A percentile compares a stretch with the other conserved stretches of the same genome.
Conservation (phyloP, 2,113 vertebrate species). For the Rhinopomastus cyanomelas region DNA sequence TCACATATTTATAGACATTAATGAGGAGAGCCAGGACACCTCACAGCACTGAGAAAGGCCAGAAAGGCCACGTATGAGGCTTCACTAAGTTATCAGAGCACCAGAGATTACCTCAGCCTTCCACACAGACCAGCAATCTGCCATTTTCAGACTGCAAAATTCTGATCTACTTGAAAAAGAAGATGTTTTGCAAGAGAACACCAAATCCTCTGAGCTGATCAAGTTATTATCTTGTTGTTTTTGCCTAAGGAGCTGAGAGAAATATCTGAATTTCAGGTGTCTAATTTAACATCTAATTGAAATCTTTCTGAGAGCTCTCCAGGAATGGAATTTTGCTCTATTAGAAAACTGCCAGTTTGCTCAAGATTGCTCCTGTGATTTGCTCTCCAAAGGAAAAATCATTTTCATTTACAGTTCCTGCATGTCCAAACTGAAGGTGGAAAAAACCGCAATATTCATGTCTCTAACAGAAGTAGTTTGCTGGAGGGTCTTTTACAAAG, state of each 20-base stretch:
- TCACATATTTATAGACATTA: no score
- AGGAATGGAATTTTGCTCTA: conserved; percentile 63
- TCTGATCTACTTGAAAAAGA: conserved; percentile 64
- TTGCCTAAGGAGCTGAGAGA: conserved; percentile 75
- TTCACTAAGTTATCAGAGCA: neutral
- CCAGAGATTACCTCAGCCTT: neutral
- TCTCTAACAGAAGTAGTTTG: conserved; percentile 62
- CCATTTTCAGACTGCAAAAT: conserved; percentile 43
- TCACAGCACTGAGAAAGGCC: no score
- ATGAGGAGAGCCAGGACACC: no score
- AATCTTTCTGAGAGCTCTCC: conserved; percentile 63
- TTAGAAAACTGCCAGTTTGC: conserved; percentile 66
- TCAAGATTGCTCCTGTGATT: conserved; percentile 70
- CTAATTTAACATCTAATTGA: conserved; percentile 79
- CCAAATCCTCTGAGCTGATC: conserved; percentile 57
- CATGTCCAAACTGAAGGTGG: conserved; percentile 58
- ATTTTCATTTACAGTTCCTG: conserved; percentile 61
- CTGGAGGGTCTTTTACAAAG: conserved; percentile 40
- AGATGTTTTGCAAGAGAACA: conserved; percentile 35
- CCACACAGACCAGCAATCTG: neutral
- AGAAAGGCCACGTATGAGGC: no score
- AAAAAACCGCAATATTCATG: conserved; percentile 59
- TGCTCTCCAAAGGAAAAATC: conserved; percentile 48
- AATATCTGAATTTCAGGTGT: conserved; percentile 71
- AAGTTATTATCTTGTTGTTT: conserved; percentile 75